Percentiles rank a stretch among this genome's conserved stretches.
Evolutionary conservation across 2,113 vertebrate genomes (phyloP).

Genomic region (Solea solea): DNA sequence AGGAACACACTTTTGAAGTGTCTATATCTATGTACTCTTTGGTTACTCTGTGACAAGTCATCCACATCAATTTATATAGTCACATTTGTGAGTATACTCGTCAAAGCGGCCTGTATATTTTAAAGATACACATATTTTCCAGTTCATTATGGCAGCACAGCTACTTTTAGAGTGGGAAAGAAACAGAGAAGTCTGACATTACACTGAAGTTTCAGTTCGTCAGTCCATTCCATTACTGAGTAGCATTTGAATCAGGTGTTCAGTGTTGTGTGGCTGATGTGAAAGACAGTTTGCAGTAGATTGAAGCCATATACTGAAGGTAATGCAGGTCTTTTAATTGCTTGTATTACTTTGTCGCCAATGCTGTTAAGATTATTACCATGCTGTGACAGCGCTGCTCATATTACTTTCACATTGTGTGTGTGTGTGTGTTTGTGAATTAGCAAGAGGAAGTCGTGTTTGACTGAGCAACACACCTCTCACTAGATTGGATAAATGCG

Average conservation of each 20-base stretch:
- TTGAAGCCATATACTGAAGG: slow-evolving; percentile 6
- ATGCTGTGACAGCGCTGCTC: neutral
- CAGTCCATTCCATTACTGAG: slow-evolving; percentile 27
- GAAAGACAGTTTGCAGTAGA: slow-evolving; percentile 21
- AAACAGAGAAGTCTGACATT: slow-evolving; percentile 29
- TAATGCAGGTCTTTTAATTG: slow-evolving; percentile 45
- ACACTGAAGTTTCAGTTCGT: slow-evolving; percentile 14
- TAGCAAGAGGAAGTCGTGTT: neutral
- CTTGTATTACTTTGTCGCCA: slow-evolving; percentile 30
- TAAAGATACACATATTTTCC: neutral
- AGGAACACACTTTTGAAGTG: too few relatives aligned
- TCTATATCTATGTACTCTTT: too few relatives aligned
- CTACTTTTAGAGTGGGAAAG: slow-evolving; percentile 15
- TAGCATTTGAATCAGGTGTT: slow-evolving; percentile 33
- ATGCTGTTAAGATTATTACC: slow-evolving; percentile 38
- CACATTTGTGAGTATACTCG: too few relatives aligned
- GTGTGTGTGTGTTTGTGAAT: neutral
- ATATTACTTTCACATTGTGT: neutral
- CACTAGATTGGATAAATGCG: too few relatives aligned
- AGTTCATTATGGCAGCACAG: slow-evolving; percentile 13
- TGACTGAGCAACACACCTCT: neutral
- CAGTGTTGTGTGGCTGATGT: slow-evolving; percentile 40
- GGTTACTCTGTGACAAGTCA: too few relatives aligned
- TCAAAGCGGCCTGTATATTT: too few relatives aligned
- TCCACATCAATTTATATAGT: too few relatives aligned